Evolutionary conservation across 2,888 invertebrate species (phyloP), one percentile per base, ranked within the genome.

Genomic region (Drosophila eohydei): DNA sequence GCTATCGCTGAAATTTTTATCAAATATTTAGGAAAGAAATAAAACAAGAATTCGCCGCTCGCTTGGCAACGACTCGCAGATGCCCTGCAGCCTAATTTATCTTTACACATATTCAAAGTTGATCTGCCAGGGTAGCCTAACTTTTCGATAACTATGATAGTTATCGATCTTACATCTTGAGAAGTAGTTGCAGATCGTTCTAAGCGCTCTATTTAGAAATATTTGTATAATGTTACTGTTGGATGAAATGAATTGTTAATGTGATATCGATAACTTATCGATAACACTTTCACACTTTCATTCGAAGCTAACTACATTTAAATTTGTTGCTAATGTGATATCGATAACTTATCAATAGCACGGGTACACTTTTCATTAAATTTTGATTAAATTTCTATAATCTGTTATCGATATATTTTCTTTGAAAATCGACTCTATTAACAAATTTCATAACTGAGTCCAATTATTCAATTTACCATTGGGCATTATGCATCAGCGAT

Each of bases 401-500:
- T 2, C 36, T 21, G 7, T 1, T 16, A 26, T 51, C 14, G 28
- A 44, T 48, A 48, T 11, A n/a, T 14, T 46, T 46, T 3, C 28
- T 0, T 26, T 48, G 4, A 16, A 40, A 16, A 41, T n/a, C 30
- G 21, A 30, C 43, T 30, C 9, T 6, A 54, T 4, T n/a, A 48
- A 28, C 36, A 6, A 21, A 26, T 51, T 51, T 57, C 16, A 16
- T 40, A 72, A 66, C 52, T 41, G 5, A n/a, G n/a, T 12, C 38
- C 57, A 61, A 75, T 65, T 62, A 55, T 59, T n/a, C 26, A n/a
- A 43, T 43, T 58, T 26, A 26, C 34, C 56, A 54, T 11, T 38
- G 30, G 40, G 36, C 36, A 36, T 62, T 41, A 56, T 50, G 40
- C 30, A 12, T 34, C 51, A 56, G 48, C 58, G 62, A 71, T 75